phyloP scores from a whole-genome alignment of 2,113 vertebrate species.

The Gobio gobio region DNA sequence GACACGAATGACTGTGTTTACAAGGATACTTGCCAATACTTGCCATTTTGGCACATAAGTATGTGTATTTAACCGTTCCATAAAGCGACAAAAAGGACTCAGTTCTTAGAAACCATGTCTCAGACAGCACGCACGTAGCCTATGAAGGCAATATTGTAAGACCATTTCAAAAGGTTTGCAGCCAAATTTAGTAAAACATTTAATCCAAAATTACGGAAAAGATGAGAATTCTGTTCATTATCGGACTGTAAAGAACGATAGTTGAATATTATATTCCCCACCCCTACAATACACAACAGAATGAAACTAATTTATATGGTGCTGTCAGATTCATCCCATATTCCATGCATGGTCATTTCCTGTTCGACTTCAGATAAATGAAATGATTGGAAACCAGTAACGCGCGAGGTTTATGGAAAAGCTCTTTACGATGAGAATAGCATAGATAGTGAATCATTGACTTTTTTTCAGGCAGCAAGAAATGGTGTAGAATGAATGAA shows the following conservation, averaged over 20 bases:
- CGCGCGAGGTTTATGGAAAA: background rate
- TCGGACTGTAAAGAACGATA: too few relatives aligned
- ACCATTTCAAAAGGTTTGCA: background rate
- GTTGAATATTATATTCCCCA: too few relatives aligned
- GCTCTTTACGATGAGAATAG: background rate
- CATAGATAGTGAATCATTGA: background rate
- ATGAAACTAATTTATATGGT: background rate
- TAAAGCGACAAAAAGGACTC: too few relatives aligned
- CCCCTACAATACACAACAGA: background rate
- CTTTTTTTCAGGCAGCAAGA: background rate
- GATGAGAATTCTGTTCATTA: background rate
- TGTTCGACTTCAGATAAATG: background rate
- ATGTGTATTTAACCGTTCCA: too few relatives aligned
- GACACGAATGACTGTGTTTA: too few relatives aligned
- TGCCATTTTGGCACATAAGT: too few relatives aligned
- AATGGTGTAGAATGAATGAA: background rate
- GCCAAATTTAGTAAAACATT: background rate
- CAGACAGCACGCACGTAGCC: background rate
- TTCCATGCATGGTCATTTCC: background rate
- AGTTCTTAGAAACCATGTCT: too few relatives aligned
- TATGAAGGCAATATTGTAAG: background rate
- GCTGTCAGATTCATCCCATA: background rate
- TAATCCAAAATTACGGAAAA: background rate
- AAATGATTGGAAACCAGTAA: background rate
- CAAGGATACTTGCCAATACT: too few relatives aligned